Conservation (phyloP, 2,797 vertebrate genomes). For the Chaetophractus vellerosus region DNA sequence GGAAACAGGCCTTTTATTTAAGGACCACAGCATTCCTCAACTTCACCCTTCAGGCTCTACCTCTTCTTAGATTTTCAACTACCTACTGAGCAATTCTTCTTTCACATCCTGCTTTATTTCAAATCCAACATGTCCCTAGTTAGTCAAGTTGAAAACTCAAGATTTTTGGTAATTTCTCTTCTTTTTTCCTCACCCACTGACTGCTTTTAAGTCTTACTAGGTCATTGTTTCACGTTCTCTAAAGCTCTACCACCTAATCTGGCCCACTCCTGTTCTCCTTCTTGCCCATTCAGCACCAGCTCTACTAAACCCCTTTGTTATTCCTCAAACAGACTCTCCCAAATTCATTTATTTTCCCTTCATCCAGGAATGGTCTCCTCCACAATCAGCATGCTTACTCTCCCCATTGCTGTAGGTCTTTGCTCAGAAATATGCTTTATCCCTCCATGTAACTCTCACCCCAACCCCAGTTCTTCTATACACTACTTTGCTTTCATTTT, state of each 20-base stretch:
- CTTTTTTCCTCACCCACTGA: no score
- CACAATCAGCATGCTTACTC: not conserved
- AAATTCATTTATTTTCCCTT: not conserved
- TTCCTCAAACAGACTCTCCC: not conserved
- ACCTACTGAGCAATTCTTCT: not conserved
- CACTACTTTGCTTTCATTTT: not conserved
- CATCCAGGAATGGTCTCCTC: not conserved
- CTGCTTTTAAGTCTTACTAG: not conserved
- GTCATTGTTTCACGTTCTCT: not conserved
- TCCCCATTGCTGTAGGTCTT: not conserved
- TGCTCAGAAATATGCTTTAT: not conserved
- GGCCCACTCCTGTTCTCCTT: not conserved
- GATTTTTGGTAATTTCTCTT: not conserved
- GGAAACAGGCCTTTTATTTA: not conserved
- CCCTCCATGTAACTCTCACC: not conserved
- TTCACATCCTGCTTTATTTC: not conserved
- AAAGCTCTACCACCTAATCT: not conserved
- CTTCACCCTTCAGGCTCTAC: not conserved
- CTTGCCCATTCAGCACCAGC: not conserved
- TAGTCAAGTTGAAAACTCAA: not conserved
- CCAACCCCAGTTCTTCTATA: not conserved
- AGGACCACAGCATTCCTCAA: not conserved
- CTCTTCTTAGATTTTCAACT: constrained; percentile 15
- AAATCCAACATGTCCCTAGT: not conserved
- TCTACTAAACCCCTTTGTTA: not conserved